Evolutionary conservation across 2,888 invertebrate species (phyloP).

Genomic region (Pyrrhia umbra): DNA sequence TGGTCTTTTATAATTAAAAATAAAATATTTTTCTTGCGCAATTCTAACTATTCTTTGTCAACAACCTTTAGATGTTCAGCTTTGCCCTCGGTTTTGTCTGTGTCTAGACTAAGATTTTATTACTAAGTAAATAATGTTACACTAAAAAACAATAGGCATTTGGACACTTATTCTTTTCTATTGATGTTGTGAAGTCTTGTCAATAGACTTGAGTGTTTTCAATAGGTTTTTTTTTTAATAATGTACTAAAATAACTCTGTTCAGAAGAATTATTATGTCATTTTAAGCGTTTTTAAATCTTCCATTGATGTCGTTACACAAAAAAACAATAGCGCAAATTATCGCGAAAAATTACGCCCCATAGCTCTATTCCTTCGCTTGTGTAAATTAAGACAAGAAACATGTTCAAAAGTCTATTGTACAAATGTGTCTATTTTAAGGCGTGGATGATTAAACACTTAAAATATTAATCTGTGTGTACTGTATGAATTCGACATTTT

Average conservation of each 20-base stretch:
- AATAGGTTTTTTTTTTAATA: not conserved
- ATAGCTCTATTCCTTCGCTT: conserved; percentile 1
- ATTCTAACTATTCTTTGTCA: not conserved
- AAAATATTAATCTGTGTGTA: not conserved
- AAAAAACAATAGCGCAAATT: not conserved
- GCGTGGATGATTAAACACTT: conserved; percentile 7
- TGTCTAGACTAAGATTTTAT: conserved; percentile 59
- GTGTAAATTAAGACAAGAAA: conserved; percentile 25
- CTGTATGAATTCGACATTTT: conserved; percentile 27
- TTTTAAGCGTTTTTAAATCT: not conserved
- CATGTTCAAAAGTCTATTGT: not conserved
- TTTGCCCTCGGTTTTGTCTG: conserved; percentile 56
- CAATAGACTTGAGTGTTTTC: not conserved
- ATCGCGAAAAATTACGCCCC: not conserved
- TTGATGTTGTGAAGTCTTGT: not conserved
- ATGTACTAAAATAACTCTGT: not conserved
- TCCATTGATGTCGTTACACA: not conserved
- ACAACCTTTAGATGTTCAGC: conserved; percentile 49
- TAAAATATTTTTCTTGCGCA: conserved; percentile 5
- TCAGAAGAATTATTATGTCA: not conserved
- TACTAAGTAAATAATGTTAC: conserved; percentile 46
- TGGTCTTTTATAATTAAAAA: conserved; percentile 17
- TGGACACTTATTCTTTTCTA: conserved; percentile 9
- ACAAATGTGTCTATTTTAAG: conserved; percentile 12
- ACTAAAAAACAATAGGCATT: conserved; percentile 28